These are phyloP conservation scores for Miltochrista miniata DNA, from an alignment of 2,888 invertebrate species.

Conservation along the genomic window DNA sequence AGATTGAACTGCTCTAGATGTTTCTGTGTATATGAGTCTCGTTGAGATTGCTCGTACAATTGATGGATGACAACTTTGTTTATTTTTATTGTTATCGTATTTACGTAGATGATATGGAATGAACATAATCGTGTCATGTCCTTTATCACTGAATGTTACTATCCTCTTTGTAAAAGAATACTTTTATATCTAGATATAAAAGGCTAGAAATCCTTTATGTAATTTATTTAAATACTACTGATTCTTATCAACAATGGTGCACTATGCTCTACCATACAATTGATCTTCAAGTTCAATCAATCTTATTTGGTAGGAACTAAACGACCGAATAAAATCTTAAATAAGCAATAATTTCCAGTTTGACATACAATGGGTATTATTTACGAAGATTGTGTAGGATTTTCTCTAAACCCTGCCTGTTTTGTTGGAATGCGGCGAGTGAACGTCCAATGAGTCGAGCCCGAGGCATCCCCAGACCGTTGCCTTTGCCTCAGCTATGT, in stretches of 20 bases:
- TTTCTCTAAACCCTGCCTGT: slow-evolving; percentile 58
- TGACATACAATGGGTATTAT: slow-evolving; percentile 15
- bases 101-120: slow-evolving; percentile 31
- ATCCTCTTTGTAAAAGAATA: not conserved
- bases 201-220: not conserved
- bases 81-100: slow-evolving; percentile 27
- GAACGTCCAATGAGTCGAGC: slow-evolving; percentile 62
- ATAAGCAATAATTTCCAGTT: too few relatives aligned
- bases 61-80: slow-evolving; percentile 17
- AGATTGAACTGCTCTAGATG: slow-evolving; percentile 47
- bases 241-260: not conserved
- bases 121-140: slow-evolving; percentile 23
- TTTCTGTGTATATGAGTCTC: slow-evolving; percentile 33
- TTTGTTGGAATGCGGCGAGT: slow-evolving; percentile 69
- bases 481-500: slow-evolving; percentile 54
- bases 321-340: too few relatives aligned
- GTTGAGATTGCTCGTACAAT: slow-evolving; percentile 16
- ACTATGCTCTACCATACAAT: slow-evolving; percentile 6
- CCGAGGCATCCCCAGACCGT: slow-evolving; percentile 55
- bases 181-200: too few relatives aligned
- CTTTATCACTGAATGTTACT: slow-evolving; percentile 22
- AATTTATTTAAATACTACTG: not conserved
- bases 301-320: too few relatives aligned
- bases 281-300: too few relatives aligned
- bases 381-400: slow-evolving; percentile 41